These are phyloP conservation scores for Labia minor DNA, from an alignment of 2,888 invertebrate species.

Conservation along the genomic window DNA sequence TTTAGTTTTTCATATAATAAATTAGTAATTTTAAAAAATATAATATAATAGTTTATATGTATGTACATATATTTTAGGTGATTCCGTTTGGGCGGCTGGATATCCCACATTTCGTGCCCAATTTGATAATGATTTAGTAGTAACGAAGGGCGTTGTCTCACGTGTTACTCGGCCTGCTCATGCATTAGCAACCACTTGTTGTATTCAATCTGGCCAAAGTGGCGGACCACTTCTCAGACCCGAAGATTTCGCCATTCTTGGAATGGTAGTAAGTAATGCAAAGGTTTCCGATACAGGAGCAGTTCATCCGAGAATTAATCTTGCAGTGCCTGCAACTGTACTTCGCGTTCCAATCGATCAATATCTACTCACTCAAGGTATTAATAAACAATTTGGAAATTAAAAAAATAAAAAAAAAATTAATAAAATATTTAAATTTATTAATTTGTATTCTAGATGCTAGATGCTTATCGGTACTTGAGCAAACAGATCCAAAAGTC, in stretches of 20 bases:
- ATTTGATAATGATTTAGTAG: conserved; percentile 30
- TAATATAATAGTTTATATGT: too few species aligned
- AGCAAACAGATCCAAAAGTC: not conserved
- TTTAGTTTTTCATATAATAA: too few species aligned
- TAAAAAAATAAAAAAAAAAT: not conserved
- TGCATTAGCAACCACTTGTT: conserved; percentile 52
- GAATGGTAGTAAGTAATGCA: conserved; percentile 49
- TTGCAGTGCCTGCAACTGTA: conserved; percentile 46
- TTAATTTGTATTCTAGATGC: not conserved
- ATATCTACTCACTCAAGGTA: conserved; percentile 42
- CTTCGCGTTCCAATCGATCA: conserved; percentile 37
- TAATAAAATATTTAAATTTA: not conserved
- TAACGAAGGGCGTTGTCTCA: conserved; percentile 47
- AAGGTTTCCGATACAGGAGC: conserved; percentile 39
- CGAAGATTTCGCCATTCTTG: conserved; percentile 32
- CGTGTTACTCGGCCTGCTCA: conserved; percentile 38
- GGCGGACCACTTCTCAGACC: conserved; percentile 49
- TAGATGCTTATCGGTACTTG: not conserved
- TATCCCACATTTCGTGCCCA: conserved; percentile 42
- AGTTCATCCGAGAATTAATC: conserved; percentile 48
- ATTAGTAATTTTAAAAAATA: too few species aligned
- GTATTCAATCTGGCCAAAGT: conserved; percentile 51
- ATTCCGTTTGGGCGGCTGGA: conserved; percentile 46
- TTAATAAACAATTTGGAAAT: not conserved
- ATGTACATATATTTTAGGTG: too few species aligned